Conservation (phyloP, 2,888 invertebrate genomes). For the Nomada fabriciana region DNA sequence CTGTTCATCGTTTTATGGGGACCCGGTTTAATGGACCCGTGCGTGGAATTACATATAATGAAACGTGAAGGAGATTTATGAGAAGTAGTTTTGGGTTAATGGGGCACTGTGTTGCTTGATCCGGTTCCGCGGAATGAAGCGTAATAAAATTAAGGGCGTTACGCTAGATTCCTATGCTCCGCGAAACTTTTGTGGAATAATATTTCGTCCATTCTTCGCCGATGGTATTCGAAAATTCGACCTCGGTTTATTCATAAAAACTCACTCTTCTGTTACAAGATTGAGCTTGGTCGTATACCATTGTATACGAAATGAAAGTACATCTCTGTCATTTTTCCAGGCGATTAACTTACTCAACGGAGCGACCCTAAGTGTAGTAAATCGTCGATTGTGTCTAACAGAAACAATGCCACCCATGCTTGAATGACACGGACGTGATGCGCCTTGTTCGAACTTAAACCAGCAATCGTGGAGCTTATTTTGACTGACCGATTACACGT, state of each 20-base stretch:
- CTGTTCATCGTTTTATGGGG: too few relatives aligned
- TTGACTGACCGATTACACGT: conserved; percentile 24
- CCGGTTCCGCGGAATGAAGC: too few relatives aligned
- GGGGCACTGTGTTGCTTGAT: background rate
- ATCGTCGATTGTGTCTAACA: background rate
- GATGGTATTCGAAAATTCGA: background rate
- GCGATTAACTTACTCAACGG: background rate
- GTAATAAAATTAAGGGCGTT: too few relatives aligned
- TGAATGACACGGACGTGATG: conserved; percentile 33
- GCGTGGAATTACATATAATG: too few relatives aligned
- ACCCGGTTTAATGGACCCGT: too few relatives aligned
- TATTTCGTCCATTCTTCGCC: too few relatives aligned
- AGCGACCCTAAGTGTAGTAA: background rate
- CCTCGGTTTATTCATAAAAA: background rate
- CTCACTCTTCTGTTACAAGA: background rate
- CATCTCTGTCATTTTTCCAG: background rate
- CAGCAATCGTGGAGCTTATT: conserved; percentile 19
- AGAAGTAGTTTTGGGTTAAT: background rate
- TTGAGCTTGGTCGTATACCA: too few relatives aligned
- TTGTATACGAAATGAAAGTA: background rate
- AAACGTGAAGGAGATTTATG: background rate
- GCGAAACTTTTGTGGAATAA: too few relatives aligned
- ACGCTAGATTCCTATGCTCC: too few relatives aligned
- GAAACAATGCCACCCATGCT: conserved; percentile 24
- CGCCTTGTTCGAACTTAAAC: conserved; percentile 16